Evolutionary conservation across 2,797 vertebrate genomes (phyloP).

Genomic region (Gymnothorax javanicus): DNA sequence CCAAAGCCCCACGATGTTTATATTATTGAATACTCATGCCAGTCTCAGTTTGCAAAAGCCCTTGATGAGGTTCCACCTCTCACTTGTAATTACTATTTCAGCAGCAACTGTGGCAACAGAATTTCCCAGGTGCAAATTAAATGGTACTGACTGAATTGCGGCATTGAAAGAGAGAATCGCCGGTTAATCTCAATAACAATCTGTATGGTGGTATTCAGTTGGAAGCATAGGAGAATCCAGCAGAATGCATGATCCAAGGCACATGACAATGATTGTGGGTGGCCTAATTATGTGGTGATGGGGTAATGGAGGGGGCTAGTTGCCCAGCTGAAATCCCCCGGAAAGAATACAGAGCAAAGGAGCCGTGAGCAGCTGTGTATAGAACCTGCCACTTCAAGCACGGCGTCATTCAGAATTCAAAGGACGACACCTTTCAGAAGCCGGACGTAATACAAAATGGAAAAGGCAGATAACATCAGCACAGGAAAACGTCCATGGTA

Average conservation of each 20-base stretch:
- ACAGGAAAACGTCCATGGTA: constrained; percentile 39
- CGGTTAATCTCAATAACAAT: constrained; percentile 36
- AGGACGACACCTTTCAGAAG: constrained; percentile 27
- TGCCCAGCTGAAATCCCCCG: constrained; percentile 67
- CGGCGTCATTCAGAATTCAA: constrained; percentile 38
- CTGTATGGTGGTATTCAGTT: constrained; percentile 39
- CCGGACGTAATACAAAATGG: constrained; percentile 33
- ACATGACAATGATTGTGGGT: constrained; percentile 70
- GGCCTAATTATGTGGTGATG: constrained; percentile 68
- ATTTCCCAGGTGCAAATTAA: constrained; percentile 21
- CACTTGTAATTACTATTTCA: constrained; percentile 18
- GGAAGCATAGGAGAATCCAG: constrained; percentile 48
- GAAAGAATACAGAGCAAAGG: constrained; percentile 63
- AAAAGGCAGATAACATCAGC: constrained; percentile 29
- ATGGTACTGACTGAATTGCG: constrained; percentile 19
- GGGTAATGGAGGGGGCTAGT: constrained; percentile 40
- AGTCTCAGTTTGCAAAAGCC: neutral
- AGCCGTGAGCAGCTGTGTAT: constrained; percentile 61
- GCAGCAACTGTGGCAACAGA: constrained; percentile 5
- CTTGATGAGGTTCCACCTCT: constrained; percentile 9
- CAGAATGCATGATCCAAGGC: constrained; percentile 50
- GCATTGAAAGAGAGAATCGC: constrained; percentile 23
- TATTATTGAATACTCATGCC: neutral
- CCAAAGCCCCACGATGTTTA: neutral
- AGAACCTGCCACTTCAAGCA: constrained; percentile 45